Percentiles rank a stretch among this genome's conserved stretches.
phyloP scores from a whole-genome alignment of 2,113 vertebrate genomes.

The Uropsilus gracilis region DNA sequence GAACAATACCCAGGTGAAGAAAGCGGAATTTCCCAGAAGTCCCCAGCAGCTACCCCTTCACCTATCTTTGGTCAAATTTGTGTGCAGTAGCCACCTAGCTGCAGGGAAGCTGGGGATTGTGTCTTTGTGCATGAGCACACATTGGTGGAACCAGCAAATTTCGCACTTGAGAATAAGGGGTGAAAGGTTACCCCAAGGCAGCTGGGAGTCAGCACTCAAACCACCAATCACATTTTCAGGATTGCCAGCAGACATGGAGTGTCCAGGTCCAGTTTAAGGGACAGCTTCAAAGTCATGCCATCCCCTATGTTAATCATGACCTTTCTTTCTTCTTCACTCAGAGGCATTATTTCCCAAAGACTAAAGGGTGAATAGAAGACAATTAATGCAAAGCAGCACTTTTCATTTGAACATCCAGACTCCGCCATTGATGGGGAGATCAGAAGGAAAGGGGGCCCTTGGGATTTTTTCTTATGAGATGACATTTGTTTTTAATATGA shows the following conservation, averaged over 20 bases:
- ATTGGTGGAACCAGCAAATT: neutral
- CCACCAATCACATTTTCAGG: neutral
- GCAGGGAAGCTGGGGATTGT: neutral
- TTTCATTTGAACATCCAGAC: neutral
- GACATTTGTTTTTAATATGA: slow-evolving; percentile 65
- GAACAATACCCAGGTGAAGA: neutral
- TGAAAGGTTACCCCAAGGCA: neutral
- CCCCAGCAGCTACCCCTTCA: neutral
- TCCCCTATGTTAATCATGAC: neutral
- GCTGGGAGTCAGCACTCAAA: neutral
- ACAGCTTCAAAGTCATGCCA: neutral
- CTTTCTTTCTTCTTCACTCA: neutral
- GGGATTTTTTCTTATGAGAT: slow-evolving; percentile 54
- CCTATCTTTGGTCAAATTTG: neutral
- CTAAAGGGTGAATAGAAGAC: neutral
- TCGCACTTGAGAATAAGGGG: neutral
- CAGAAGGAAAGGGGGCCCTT: slow-evolving; percentile 41
- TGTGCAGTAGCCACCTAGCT: neutral
- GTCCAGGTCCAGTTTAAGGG: neutral
- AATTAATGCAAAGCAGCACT: slow-evolving; percentile 31
- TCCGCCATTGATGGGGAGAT: slow-evolving; percentile 11
- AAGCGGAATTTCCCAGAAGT: neutral
- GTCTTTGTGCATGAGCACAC: neutral
- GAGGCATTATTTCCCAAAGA: neutral
- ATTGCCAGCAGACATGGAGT: neutral